phyloP scores from a whole-genome alignment of 2,113 vertebrate genomes.

The Cyanoramphus novaezelandiae region DNA sequence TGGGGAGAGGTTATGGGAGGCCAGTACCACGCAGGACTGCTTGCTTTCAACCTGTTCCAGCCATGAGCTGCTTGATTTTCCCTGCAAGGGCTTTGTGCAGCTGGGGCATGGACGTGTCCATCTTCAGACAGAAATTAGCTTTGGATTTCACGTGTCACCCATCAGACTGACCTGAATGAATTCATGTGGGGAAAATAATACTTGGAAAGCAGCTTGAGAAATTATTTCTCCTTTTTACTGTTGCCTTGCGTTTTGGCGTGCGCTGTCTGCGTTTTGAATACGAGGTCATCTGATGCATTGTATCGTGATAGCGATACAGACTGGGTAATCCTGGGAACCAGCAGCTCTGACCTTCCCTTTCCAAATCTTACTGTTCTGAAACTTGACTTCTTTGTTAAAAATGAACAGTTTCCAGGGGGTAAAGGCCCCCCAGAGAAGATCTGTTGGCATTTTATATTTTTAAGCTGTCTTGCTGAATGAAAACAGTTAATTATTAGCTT shows the following conservation, averaged over 20 bases:
- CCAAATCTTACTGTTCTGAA: constrained; percentile 51
- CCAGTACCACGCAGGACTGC: neutral
- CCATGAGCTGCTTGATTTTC: neutral
- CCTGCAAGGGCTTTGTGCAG: neutral
- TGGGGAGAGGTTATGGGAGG: neutral
- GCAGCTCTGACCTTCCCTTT: constrained; percentile 14
- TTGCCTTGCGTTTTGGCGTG: neutral
- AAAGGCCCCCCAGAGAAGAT: constrained; percentile 37
- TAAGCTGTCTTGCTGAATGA: constrained; percentile 54
- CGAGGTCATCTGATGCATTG: neutral
- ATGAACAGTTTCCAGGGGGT: constrained; percentile 45
- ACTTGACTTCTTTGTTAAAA: constrained; percentile 48
- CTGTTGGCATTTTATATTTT: constrained; percentile 58
- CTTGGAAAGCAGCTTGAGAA: constrained; percentile 44
- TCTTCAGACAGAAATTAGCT: neutral
- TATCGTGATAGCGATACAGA: constrained; percentile 14
- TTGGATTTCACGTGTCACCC: neutral
- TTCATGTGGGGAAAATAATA: neutral
- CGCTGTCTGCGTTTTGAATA: neutral
- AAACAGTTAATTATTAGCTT: constrained; percentile 54
- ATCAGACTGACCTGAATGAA: neutral
- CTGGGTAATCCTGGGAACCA: constrained; percentile 51
- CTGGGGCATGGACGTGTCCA: neutral
- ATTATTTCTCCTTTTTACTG: neutral
- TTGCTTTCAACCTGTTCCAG: neutral